Evolutionary conservation across 2,113 vertebrate genomes (phyloP).

Genomic region (Onychostoma macrolepis): DNA sequence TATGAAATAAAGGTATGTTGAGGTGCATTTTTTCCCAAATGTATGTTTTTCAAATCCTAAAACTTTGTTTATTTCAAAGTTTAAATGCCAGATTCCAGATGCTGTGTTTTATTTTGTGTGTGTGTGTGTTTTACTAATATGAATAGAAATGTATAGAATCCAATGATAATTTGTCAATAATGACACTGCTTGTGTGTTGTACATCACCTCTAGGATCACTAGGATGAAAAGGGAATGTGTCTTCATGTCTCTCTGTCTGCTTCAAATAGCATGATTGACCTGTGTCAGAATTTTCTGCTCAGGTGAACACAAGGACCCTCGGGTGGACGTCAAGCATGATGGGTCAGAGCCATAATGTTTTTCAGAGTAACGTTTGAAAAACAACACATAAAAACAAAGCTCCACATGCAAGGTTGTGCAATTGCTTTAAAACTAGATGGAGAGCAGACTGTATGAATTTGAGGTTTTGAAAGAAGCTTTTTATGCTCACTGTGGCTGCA

Average conservation of each 20-base stretch:
- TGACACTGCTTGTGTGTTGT: neutral
- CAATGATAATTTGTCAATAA: neutral
- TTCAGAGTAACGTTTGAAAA: neutral
- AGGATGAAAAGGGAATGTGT: neutral
- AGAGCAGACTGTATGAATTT: neutral
- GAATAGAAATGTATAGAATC: neutral
- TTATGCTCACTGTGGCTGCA: no score
- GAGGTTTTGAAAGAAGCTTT: no score
- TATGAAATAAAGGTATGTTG: neutral
- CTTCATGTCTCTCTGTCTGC: neutral
- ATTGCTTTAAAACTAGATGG: neutral
- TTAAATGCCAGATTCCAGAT: neutral
- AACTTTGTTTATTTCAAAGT: neutral
- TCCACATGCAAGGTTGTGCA: neutral
- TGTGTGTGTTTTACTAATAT: neutral
- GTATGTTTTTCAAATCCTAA: neutral
- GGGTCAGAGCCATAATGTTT: neutral
- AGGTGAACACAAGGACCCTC: conserved; percentile 11
- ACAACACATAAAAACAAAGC: neutral
- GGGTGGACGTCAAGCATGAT: neutral
- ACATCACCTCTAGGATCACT: neutral
- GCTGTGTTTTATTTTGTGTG: neutral
- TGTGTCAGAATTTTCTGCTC: conserved; percentile 31
- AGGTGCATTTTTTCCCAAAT: neutral
- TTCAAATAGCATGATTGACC: conserved; percentile 18